These are phyloP conservation scores for Rhopalosiphum padi DNA, from an alignment of 1,140 invertebrate genomes.

Conservation along the genomic window DNA sequence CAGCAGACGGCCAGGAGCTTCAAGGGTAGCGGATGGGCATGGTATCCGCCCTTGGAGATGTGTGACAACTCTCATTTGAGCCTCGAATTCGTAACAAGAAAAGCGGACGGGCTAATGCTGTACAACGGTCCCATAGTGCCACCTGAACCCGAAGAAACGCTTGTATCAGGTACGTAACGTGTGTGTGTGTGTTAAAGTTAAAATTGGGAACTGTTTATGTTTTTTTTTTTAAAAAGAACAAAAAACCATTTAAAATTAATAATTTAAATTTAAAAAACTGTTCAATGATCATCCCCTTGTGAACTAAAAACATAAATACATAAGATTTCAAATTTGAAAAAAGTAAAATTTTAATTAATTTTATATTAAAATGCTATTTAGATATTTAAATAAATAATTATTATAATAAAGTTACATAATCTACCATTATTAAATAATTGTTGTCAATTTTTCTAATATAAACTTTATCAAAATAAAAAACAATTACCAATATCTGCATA, in stretches of 20 bases:
- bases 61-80: slow-evolving; percentile 94
- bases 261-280: no score
- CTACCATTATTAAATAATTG: no score
- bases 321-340: neutral
- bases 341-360: neutral
- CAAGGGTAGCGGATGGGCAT: slow-evolving; percentile 90
- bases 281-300: no score
- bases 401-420: no score
- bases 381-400: no score
- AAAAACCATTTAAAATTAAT: neutral
- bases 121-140: slow-evolving; percentile 97
- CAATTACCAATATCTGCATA: no score
- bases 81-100: slow-evolving; percentile 92
- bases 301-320: no score
- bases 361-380: no score
- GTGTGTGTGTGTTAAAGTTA: neutral
- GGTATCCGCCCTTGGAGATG: slow-evolving; percentile 95
- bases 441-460: no score
- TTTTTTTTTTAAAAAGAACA: neutral
- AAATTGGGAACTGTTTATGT: neutral
- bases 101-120: slow-evolving; percentile 88
- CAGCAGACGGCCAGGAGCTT: slow-evolving; percentile 95
- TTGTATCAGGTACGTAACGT: slow-evolving; percentile 73
- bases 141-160: slow-evolving; percentile 85
- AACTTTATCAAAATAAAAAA: neutral